phyloP scores from a whole-genome alignment of 1,140 invertebrate genomes.

The Bombus affinis region DNA sequence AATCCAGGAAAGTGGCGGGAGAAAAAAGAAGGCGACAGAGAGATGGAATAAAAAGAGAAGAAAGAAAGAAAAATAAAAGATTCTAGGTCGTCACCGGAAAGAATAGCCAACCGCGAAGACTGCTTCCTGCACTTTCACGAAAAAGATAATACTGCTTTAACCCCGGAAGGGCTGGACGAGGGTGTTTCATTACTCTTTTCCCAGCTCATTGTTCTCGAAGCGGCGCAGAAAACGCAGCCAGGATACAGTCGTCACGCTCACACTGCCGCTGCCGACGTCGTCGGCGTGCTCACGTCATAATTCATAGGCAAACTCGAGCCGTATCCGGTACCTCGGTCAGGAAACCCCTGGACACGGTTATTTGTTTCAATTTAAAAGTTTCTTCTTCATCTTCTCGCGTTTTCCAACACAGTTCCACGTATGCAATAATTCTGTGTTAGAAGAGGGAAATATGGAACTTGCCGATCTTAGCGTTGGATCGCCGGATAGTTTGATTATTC shows the following conservation, averaged over 20 bases:
- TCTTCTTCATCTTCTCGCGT: too few relatives aligned
- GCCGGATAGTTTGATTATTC: too few relatives aligned
- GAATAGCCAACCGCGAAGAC: conserved; percentile 57
- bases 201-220: conserved; percentile 64
- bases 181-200: conserved; percentile 68
- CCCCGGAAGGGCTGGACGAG: conserved; percentile 50
- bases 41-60: too few relatives aligned
- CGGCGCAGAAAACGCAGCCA: conserved; percentile 58
- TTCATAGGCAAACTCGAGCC: conserved; percentile 49
- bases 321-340: conserved; percentile 9
- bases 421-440: too few relatives aligned
- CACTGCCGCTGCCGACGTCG: conserved; percentile 32
- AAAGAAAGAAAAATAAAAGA: conserved; percentile 29
- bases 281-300: conserved; percentile 19
- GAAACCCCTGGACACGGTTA: not conserved
- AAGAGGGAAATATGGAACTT: too few relatives aligned
- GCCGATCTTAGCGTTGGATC: too few relatives aligned
- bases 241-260: conserved; percentile 22
- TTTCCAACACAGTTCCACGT: not conserved
- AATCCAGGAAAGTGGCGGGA: too few relatives aligned
- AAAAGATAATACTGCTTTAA: conserved; percentile 68
- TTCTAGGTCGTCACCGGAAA: conserved; percentile 49
- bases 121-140: conserved; percentile 59
- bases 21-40: too few relatives aligned
- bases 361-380: conserved; percentile 15